Percentiles rank a stretch among this genome's conserved stretches.
phyloP scores from a whole-genome alignment of 2,888 invertebrate genomes.

The Dugesia japonica region DNA sequence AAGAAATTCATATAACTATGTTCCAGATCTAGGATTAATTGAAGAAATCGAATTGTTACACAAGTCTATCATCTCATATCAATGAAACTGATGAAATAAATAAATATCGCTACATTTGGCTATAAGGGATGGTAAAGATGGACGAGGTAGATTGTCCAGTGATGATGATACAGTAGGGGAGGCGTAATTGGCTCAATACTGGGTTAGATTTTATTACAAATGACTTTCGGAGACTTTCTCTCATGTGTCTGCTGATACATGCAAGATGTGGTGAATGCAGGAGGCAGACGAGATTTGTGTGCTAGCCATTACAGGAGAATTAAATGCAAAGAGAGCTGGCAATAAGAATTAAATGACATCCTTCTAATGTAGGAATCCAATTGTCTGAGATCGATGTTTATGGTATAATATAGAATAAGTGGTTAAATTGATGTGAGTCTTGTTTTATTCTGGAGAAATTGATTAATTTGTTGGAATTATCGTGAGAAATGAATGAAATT shows the following conservation, averaged over 20 bases:
- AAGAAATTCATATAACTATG: background rate
- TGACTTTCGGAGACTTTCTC: slow-evolving; percentile 15
- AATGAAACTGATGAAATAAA: background rate
- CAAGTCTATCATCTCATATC: background rate
- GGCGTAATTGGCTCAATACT: slow-evolving; percentile 3
- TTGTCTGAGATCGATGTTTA: slow-evolving; percentile 20
- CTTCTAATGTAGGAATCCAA: background rate
- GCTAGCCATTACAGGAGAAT: background rate
- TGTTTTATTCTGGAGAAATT: too few species aligned
- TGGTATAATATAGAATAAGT: background rate
- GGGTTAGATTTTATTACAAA: slow-evolving; percentile 8
- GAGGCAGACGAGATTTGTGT: background rate
- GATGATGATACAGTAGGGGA: background rate
- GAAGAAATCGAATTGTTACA: background rate
- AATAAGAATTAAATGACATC: background rate
- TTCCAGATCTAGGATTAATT: background rate
- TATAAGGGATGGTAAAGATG: background rate
- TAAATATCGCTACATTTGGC: slow-evolving; percentile 8
- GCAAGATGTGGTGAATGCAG: background rate
- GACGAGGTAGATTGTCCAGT: slow-evolving; percentile 9
- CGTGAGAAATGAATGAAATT: too few species aligned
- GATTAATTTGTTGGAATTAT: too few species aligned
- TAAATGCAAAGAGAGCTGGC: background rate
- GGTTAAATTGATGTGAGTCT: too few species aligned
- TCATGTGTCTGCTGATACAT: background rate